These are phyloP conservation scores for Hemicordylus capensis DNA, from an alignment of 2,113 vertebrate genomes.

Conservation along the genomic window DNA sequence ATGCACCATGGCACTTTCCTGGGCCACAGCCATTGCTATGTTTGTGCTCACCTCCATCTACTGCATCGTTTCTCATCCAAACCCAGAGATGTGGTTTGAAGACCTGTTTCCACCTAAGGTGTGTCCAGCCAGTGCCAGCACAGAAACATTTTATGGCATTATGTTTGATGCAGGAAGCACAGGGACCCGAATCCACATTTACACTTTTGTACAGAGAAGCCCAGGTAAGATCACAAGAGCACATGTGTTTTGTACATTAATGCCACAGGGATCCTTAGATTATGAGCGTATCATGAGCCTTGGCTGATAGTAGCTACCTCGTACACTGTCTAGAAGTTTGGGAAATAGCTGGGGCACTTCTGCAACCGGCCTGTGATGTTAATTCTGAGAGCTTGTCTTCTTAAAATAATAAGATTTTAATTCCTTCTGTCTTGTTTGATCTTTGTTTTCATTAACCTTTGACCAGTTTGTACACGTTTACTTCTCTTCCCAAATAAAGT, in stretches of 20 bases:
- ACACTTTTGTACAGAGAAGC: conserved; percentile 92
- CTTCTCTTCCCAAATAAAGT: background rate
- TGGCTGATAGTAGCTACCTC: background rate
- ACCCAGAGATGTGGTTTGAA: conserved; percentile 83
- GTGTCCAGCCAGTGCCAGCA: conserved; percentile 75
- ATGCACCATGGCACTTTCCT: conserved; percentile 77
- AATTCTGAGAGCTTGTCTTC: background rate
- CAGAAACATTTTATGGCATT: conserved; percentile 87
- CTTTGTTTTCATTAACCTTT: background rate
- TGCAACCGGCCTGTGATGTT: conserved; percentile 3
- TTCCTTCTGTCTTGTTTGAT: background rate
- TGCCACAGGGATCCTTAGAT: background rate
- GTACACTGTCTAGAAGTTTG: background rate
- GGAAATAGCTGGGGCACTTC: background rate
- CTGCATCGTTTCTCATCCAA: conserved; percentile 78
- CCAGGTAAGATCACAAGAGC: conserved; percentile 76
- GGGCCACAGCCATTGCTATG: conserved; percentile 68
- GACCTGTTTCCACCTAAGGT: conserved; percentile 83
- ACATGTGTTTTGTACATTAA: background rate
- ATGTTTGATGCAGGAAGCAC: conserved; percentile 99
- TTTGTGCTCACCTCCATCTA: conserved; percentile 75
- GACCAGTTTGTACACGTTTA: background rate
- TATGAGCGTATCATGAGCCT: background rate
- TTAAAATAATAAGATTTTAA: background rate
- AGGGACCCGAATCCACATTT: conserved; percentile 96